Evolutionary conservation across 2,113 vertebrate species (phyloP).

Genomic region (Neodon shergylaensis): DNA sequence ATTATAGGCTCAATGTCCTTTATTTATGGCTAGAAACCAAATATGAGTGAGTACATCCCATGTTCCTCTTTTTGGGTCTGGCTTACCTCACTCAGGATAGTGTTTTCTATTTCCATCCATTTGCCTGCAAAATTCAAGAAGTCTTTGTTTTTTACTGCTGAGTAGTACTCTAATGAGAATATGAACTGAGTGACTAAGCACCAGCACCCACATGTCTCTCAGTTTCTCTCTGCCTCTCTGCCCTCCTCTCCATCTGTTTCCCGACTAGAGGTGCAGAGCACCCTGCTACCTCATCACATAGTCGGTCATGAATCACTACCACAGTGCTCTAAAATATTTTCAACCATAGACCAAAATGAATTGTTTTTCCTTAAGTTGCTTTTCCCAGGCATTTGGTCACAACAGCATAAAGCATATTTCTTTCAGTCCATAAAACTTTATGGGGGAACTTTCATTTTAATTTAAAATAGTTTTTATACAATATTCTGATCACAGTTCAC

Average conservation of each 20-base stretch:
- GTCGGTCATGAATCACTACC: too few species aligned
- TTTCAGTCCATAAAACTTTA: background rate
- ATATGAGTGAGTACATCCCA: too few species aligned
- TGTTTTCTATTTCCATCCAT: too few species aligned
- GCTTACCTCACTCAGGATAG: too few species aligned
- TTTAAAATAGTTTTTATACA: background rate
- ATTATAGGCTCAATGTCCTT: too few species aligned
- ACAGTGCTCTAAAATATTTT: background rate
- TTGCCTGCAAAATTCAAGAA: too few species aligned
- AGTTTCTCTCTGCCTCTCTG: background rate
- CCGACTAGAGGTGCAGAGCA: background rate
- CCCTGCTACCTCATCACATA: background rate
- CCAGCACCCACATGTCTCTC: background rate
- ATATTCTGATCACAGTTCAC: background rate
- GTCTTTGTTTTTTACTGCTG: too few species aligned
- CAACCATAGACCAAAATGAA: background rate
- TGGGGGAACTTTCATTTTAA: background rate
- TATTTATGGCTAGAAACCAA: too few species aligned
- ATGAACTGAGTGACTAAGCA: background rate
- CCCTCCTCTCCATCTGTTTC: background rate
- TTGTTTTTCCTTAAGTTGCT: background rate
- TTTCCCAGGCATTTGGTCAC: background rate
- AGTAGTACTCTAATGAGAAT: too few species aligned
- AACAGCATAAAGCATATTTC: background rate
- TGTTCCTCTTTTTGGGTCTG: too few species aligned